These are phyloP conservation scores for Macrosoma leucophasiata DNA, from an alignment of 2,888 invertebrate species.

Conservation along the genomic window DNA sequence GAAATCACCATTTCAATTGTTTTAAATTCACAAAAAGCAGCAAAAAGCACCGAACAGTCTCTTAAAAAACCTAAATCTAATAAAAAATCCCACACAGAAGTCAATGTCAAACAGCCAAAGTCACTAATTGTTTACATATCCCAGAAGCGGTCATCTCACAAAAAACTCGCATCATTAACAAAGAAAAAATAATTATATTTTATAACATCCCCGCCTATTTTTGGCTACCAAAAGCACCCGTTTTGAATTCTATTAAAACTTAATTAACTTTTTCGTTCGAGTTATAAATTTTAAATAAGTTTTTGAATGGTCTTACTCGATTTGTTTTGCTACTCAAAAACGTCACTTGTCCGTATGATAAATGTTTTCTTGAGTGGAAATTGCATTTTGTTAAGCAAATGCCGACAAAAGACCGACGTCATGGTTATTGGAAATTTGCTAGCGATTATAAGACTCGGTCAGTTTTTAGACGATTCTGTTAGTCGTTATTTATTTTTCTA, in stretches of 20 bases:
- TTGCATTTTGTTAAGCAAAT: conserved; percentile 52
- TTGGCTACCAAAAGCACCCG: conserved; percentile 73
- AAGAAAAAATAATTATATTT: conserved; percentile 70
- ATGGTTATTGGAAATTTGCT: conserved; percentile 27
- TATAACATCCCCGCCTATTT: conserved; percentile 74
- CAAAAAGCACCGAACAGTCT: too few species aligned
- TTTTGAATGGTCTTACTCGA: conserved; percentile 55
- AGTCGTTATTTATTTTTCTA: conserved; percentile 15
- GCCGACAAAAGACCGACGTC: conserved; percentile 55
- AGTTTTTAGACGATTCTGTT: conserved; percentile 2
- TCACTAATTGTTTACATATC: conserved; percentile 57
- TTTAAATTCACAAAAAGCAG: too few species aligned
- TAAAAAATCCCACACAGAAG: too few species aligned
- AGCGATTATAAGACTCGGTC: conserved; percentile 1
- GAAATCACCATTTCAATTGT: too few species aligned
- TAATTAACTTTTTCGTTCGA: conserved; percentile 70
- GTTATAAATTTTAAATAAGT: conserved; percentile 65
- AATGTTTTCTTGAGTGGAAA: conserved; percentile 62
- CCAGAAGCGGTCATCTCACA: conserved; percentile 45
- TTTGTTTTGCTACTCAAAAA: conserved; percentile 74
- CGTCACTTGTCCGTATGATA: conserved; percentile 71
- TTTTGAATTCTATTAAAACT: conserved; percentile 74
- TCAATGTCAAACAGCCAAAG: too few species aligned
- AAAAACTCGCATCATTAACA: conserved; percentile 58
- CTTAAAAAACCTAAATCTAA: too few species aligned